Evolutionary conservation across 2,797 vertebrate genomes (phyloP), one percentile per base, ranked within the genome.

Genomic region (Eleutherodactylus coqui): DNA sequence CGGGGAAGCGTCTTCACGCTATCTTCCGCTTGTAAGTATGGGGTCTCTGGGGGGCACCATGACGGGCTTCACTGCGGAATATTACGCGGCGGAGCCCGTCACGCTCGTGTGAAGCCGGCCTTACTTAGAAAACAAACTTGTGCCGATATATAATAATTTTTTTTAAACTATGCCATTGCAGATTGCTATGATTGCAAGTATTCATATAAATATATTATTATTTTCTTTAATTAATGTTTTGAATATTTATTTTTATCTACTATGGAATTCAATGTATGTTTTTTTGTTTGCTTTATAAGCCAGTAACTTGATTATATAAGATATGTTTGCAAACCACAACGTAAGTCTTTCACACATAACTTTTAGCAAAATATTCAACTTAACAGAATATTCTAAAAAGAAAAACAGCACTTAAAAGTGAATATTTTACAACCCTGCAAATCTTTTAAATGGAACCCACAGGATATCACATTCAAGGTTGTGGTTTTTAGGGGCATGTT

Each of bases 401-500:
- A 34, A 81, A 86, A 51, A 58, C 10, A 24, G 4, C 29, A 53
- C 51, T 78, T 78, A 27, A 60, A 55, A 67, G 79, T 82, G 32
- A 67, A 58, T 78, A 77, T 86, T 83, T 70, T 80, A 70, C 29
- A 83, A 70, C 73, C 51, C 27, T 87, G 29, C 49, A 72, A 87
- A 87, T 83, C 73, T 19, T 69, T 73, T 79, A 72, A 79, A 62
- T 79, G 62, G 19, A 87, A 79, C 75, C 85, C 80, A 87, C 62
- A 87, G 51, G 49, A 83, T 83, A 72, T 87, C 86, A 79, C 24
- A 36, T 43, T 45, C 51, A 73, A 41, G 41, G 60, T 62, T 87
- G 81, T 83, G 86, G 81, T 83, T 87, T 82, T 82, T 32, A 78
- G 73, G 62, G 80, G 38, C 75, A 83, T 72, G 47, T 32, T 83